These are phyloP conservation scores for Pungitius pungitius DNA, from an alignment of 2,113 vertebrate species.

Conservation along the genomic window DNA sequence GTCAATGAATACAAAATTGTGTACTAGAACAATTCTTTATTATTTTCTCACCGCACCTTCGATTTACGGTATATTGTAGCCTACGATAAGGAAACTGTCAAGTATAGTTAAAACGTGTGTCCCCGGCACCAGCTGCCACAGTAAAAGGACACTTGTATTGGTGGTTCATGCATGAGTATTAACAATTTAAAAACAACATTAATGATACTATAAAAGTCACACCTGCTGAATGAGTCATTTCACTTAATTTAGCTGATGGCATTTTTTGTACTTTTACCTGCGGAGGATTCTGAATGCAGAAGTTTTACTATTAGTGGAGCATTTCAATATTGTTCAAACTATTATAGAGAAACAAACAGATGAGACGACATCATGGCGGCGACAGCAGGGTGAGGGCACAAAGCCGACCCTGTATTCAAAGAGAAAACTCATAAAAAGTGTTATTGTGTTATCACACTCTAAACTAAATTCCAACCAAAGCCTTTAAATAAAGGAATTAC, in stretches of 20 bases:
- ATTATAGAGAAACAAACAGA: background rate
- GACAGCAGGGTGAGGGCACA: background rate
- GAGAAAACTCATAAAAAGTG: constrained; percentile 12
- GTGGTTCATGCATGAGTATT: background rate
- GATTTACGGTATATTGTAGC: no score
- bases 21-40: background rate
- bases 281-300: background rate
- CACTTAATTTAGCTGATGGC: background rate
- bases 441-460: background rate
- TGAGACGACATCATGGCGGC: background rate
- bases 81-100: no score
- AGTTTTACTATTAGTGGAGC: background rate
- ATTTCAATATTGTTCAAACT: background rate
- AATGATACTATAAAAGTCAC: background rate
- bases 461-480: constrained; percentile 12
- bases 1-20: background rate
- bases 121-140: background rate
- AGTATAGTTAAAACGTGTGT: background rate
- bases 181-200: background rate
- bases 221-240: background rate
- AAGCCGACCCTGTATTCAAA: background rate
- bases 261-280: background rate
- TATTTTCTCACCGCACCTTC: background rate
- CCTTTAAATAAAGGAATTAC: background rate
- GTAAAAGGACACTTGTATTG: background rate